Evolutionary conservation across 2,113 vertebrate genomes (phyloP).

Genomic region (Catharus minimus): DNA sequence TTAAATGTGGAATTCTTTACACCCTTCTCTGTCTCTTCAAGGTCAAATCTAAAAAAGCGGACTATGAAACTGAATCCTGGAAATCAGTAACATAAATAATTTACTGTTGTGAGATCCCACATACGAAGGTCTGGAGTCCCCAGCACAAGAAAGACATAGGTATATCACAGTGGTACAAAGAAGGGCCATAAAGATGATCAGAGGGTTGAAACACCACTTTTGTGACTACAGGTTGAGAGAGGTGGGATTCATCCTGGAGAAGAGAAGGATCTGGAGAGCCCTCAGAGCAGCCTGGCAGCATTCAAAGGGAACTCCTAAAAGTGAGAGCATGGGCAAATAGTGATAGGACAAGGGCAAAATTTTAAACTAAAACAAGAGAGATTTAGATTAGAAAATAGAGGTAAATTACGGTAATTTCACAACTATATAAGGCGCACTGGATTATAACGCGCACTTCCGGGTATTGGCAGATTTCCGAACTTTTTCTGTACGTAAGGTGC

Average conservation of each 20-base stretch:
- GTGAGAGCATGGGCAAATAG: neutral
- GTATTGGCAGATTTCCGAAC: too few species aligned
- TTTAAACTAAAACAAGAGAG: neutral
- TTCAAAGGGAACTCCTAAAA: neutral
- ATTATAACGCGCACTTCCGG: too few species aligned
- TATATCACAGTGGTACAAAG: neutral
- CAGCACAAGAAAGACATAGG: neutral
- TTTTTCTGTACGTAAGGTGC: too few species aligned
- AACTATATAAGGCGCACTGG: too few species aligned
- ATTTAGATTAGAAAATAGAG: neutral
- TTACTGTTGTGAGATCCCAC: neutral
- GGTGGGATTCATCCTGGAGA: neutral
- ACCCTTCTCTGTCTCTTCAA: neutral
- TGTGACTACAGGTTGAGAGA: neutral
- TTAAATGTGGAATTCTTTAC: neutral
- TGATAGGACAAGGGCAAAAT: neutral
- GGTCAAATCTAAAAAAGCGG: neutral
- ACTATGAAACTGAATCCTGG: neutral
- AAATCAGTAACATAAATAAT: neutral
- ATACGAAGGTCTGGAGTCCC: neutral
- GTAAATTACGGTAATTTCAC: neutral
- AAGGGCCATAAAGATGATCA: rapidly evolving
- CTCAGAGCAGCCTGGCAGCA: neutral
- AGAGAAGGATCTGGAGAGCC: neutral
- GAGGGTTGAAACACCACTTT: neutral